A percentile compares a stretch with the other conserved stretches of the same genome.
These are phyloP conservation scores for Meda fulgida DNA, from an alignment of 2,797 vertebrate species.

Conservation along the genomic window DNA sequence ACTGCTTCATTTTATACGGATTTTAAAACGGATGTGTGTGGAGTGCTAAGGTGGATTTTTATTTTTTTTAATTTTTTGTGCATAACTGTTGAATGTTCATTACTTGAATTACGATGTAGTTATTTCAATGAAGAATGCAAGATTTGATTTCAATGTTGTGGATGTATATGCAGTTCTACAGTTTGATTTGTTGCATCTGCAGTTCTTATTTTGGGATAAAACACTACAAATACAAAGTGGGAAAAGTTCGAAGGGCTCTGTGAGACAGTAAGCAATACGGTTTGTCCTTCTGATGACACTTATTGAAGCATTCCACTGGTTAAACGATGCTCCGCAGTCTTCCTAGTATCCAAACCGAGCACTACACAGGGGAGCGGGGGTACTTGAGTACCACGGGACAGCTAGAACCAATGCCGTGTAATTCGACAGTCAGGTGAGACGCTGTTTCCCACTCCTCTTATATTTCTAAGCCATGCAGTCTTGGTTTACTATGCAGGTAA, in stretches of 20 bases:
- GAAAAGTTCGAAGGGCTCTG: conserved; percentile 69
- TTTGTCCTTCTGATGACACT: conserved; percentile 45
- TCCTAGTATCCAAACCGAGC: conserved; percentile 63
- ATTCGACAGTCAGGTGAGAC: not conserved
- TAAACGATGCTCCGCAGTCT: conserved; percentile 62
- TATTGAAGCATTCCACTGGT: conserved; percentile 63
- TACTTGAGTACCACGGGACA: not conserved
- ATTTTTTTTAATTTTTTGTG: not conserved
- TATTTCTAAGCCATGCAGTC: conserved; percentile 51
- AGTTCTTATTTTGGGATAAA: not conserved
- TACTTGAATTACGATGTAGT: conserved; percentile 76
- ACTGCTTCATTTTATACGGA: conserved; percentile 19
- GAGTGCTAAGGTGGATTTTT: conserved; percentile 12
- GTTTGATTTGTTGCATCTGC: not conserved
- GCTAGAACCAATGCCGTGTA: not conserved
- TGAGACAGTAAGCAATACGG: conserved; percentile 73
- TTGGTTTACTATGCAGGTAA: conserved; percentile 59
- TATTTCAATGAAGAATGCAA: conserved; percentile 62
- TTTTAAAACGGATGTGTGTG: conserved; percentile 13
- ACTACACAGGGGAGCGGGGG: conserved; percentile 28
- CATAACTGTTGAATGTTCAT: conserved; percentile 53
- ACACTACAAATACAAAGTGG: conserved; percentile 51
- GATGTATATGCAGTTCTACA: conserved; percentile 26
- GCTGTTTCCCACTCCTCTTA: conserved; percentile 20
- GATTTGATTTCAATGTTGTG: conserved; percentile 29